Percentiles rank a stretch among this genome's conserved stretches.
Conservation (phyloP, 2,797 vertebrate genomes). For the Acrocephalus scirpaceus region DNA sequence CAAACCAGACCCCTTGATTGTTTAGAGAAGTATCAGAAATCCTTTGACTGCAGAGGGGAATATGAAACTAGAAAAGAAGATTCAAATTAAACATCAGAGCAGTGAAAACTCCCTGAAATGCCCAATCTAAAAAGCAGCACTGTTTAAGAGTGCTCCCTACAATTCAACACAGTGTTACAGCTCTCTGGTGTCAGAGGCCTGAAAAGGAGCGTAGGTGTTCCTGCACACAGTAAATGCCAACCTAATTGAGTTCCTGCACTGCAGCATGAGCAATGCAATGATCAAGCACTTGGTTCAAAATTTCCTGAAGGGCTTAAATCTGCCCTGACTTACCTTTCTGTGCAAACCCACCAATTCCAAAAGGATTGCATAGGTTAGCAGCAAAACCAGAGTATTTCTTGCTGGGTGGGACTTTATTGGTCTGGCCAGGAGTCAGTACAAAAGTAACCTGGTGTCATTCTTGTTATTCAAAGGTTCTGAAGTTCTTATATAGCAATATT, state of each 20-base stretch:
- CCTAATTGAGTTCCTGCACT: constrained; percentile 30
- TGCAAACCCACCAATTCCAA: constrained; percentile 9
- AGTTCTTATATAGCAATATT: neutral
- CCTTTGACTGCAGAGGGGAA: neutral
- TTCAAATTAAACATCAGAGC: neutral
- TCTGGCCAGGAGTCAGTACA: constrained; percentile 13
- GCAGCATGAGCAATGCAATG: neutral
- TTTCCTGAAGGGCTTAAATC: constrained; percentile 34
- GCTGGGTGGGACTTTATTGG: constrained; percentile 23
- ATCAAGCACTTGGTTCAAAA: constrained; percentile 18
- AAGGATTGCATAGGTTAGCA: constrained; percentile 1
- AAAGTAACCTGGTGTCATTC: neutral
- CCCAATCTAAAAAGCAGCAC: neutral
- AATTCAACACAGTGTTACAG: neutral
- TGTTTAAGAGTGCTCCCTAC: neutral
- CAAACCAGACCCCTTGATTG: neutral
- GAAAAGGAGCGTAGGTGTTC: neutral
- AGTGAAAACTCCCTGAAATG: neutral
- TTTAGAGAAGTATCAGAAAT: neutral
- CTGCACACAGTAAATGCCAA: neutral
- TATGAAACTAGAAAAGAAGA: neutral
- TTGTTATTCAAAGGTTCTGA: neutral
- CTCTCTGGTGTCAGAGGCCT: neutral
- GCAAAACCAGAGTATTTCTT: constrained; percentile 8
- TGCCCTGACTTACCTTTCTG: neutral